Conservation (phyloP, 2,888 invertebrate species). For the Mechanitis mazaeus region DNA sequence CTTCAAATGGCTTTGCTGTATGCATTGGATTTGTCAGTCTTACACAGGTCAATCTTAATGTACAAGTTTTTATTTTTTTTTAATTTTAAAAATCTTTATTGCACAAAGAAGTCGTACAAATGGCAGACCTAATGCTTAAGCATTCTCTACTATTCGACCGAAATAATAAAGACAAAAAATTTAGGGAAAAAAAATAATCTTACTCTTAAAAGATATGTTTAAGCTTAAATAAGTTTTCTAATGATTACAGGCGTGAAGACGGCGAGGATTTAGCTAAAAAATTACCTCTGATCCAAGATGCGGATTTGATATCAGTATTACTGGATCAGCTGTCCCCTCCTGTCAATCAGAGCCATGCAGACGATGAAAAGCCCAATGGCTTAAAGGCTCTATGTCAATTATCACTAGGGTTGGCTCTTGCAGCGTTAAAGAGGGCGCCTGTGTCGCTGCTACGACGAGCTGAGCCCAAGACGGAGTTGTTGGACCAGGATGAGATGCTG, state of each 20-base stretch:
- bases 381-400: constrained; percentile 57
- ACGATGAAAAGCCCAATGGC: constrained; percentile 39
- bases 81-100: neutral
- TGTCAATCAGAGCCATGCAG: constrained; percentile 30
- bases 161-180: too few relatives aligned
- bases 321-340: constrained; percentile 68
- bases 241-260: constrained; percentile 78
- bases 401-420: constrained; percentile 55
- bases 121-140: neutral
- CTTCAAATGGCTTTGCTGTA: constrained; percentile 90
- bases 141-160: too few relatives aligned
- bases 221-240: neutral
- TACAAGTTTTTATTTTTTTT: neutral
- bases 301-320: constrained; percentile 72
- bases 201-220: neutral
- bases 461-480: constrained; percentile 43
- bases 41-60: constrained; percentile 70
- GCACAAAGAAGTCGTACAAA: too few relatives aligned
- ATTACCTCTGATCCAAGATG: constrained; percentile 80
- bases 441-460: constrained; percentile 49
- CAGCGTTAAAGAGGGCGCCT: constrained; percentile 63
- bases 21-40: constrained; percentile 87
- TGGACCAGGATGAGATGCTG: constrained; percentile 87
- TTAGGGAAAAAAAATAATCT: too few relatives aligned
- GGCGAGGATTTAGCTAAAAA: constrained; percentile 83